These are phyloP conservation scores for Pyrgilauda ruficollis DNA, from an alignment of 2,113 vertebrate species.

Conservation along the genomic window DNA sequence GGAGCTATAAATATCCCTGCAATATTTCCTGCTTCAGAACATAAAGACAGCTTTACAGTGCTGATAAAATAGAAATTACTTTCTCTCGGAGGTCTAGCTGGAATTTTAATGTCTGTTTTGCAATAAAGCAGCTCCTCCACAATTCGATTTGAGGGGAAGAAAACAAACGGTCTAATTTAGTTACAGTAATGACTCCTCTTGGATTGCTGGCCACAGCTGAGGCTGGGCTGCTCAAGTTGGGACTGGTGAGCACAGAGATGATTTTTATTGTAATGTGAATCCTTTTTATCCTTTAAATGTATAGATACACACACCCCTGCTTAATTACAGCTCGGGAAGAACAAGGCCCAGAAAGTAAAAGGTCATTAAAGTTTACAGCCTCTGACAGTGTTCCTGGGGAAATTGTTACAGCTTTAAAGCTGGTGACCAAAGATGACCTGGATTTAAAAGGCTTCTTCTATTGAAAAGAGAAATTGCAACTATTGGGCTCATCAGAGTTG, in stretches of 20 bases:
- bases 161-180: constrained; percentile 84
- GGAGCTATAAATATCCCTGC: constrained; percentile 81
- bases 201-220: constrained; percentile 66
- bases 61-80: constrained; percentile 88
- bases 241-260: constrained; percentile 37
- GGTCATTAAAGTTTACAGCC: constrained; percentile 68
- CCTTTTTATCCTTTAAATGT: constrained; percentile 49
- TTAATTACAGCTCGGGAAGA: constrained; percentile 56
- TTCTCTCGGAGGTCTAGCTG: constrained; percentile 83
- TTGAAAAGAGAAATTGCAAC: background rate
- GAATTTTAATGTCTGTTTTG: constrained; percentile 87
- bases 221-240: constrained; percentile 51
- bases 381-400: constrained; percentile 58
- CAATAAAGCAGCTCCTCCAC: constrained; percentile 83
- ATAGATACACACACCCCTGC: background rate
- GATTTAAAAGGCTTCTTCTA: constrained; percentile 56
- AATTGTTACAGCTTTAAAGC: constrained; percentile 66
- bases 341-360: constrained; percentile 6
- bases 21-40: constrained; percentile 83
- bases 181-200: constrained; percentile 80
- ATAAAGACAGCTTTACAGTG: constrained; percentile 83
- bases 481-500: constrained; percentile 1
- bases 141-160: constrained; percentile 81
- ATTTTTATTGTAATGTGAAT: constrained; percentile 69
- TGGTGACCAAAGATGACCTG: constrained; percentile 55